These are phyloP conservation scores for Sinocyclocheilus rhinocerous DNA, from an alignment of 2,113 vertebrate genomes.

Conservation along the genomic window DNA sequence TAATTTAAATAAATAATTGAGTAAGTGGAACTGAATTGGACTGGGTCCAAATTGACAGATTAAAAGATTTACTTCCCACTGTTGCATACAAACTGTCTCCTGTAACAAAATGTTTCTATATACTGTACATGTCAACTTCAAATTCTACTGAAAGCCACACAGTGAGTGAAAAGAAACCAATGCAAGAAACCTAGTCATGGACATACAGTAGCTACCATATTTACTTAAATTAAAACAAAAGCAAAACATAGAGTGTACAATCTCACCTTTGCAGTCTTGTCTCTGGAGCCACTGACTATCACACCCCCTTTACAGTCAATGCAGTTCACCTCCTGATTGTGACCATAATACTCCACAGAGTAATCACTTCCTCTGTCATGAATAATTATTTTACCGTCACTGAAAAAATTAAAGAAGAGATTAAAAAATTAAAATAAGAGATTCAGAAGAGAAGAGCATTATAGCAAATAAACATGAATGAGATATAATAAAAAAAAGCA, in stretches of 20 bases:
- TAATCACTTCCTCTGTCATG: slow-evolving; percentile 81
- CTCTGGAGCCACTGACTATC: slow-evolving; percentile 93
- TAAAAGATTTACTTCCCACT: background rate
- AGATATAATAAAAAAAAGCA: background rate
- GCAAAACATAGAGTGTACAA: background rate
- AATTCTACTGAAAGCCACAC: background rate
- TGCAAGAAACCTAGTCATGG: background rate
- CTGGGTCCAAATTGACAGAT: background rate
- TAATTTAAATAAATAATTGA: background rate
- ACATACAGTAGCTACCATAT: background rate
- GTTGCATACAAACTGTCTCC: background rate
- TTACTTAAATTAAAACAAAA: background rate
- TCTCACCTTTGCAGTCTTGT: slow-evolving; percentile 90
- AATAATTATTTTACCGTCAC: slow-evolving; percentile 90
- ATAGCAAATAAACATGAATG: background rate
- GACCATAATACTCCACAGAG: slow-evolving; percentile 82
- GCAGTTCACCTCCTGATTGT: slow-evolving; percentile 95
- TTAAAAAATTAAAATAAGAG: background rate
- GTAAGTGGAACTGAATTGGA: background rate
- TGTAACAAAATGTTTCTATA: background rate
- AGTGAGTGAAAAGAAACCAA: background rate
- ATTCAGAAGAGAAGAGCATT: background rate
- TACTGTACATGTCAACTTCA: background rate
- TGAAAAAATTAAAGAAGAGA: slow-evolving; percentile 66
- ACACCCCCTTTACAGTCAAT: slow-evolving; percentile 89